Evolutionary conservation across 2,797 vertebrate species (phyloP), one percentile per base, ranked within the genome.

Genomic region (Pampus argenteus): DNA sequence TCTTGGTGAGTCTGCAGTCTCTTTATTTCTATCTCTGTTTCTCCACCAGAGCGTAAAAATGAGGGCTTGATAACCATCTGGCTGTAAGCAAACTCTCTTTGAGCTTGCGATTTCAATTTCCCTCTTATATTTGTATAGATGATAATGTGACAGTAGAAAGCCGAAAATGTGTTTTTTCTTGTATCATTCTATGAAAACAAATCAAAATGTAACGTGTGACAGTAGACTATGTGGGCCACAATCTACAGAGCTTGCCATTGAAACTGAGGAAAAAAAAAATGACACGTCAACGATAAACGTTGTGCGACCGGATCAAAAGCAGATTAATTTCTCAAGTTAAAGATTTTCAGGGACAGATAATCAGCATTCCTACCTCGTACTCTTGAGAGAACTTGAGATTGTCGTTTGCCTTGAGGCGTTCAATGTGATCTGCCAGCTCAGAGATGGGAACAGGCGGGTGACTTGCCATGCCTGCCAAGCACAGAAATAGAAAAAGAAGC

Each of bases 351-450:
- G 71, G 65, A 69, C 17, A 68, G 79, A 88, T 83, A 72, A 90
- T 88, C 86, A 76, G 74, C 76, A 89, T 87, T 86, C 89, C 42
- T 96, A 99, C 98, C 97, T 99, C 98, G 82, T 99, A 99, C 85
- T 99, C 98, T 94, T 99, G 98, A 81, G 98, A 99, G 93, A 99
- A 99, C 91, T 98, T 97, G 92, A 99, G 94, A 93, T 98, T 99
- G 93, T 99, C 98, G 89, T 99, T 99, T 79, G 98, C 97, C 95
- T 99, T 99, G 88, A 99, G 89, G 83, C 97, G 95, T 92, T 99
- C 98, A 86, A 97, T 96, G 87, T 99, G 97, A 94, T 96, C 96
- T 58, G 96, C 95, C 89, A 99, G 94, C 92, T 99, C 98, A 65
- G 96, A 95, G 87, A 99, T 94, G 81, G 98, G 93, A 89, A 99